Percentiles rank a stretch among this genome's conserved stretches.
phyloP scores from a whole-genome alignment of 2,888 invertebrate genomes.

The Trichopria drosophilae region DNA sequence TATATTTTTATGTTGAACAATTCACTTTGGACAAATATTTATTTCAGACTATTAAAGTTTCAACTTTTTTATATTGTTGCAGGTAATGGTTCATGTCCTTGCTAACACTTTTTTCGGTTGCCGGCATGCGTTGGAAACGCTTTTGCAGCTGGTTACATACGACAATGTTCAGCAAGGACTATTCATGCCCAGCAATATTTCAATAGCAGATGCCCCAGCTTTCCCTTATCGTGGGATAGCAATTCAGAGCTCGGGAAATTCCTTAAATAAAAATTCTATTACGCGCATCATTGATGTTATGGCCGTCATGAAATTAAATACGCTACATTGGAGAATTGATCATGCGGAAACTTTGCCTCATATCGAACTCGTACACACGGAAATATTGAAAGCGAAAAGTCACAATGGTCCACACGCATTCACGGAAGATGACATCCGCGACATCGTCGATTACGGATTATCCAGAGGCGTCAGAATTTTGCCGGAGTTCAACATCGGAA shows the following conservation, averaged over 20 bases:
- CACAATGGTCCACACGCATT: no score
- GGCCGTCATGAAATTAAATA: constrained; percentile 17
- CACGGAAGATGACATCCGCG: constrained; percentile 15
- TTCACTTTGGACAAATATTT: no score
- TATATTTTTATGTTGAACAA: no score
- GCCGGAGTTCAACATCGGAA: constrained; percentile 17
- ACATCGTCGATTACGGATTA: constrained; percentile 9
- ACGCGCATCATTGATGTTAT: constrained; percentile 14
- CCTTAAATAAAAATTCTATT: constrained; percentile 7
- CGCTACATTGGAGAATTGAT: constrained; percentile 10
- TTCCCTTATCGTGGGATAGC: constrained; percentile 22
- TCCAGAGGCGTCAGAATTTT: constrained; percentile 17
- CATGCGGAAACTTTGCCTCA: constrained; percentile 20
- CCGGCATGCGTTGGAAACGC: constrained; percentile 13
- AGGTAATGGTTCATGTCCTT: constrained; percentile 6
- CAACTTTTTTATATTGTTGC: constrained; percentile 11
- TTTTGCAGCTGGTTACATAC: constrained; percentile 14
- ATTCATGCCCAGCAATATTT: constrained; percentile 1
- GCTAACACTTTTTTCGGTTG: constrained; percentile 18
- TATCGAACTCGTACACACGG: not conserved
- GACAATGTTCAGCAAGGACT: constrained; percentile 10
- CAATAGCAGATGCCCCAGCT: constrained; percentile 1
- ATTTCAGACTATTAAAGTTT: no score
- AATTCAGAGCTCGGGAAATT: constrained; percentile 15
- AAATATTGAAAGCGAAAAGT: not conserved